Evolutionary conservation across 2,113 vertebrate genomes (phyloP).

Genomic region (Lophotis ruficrista): DNA sequence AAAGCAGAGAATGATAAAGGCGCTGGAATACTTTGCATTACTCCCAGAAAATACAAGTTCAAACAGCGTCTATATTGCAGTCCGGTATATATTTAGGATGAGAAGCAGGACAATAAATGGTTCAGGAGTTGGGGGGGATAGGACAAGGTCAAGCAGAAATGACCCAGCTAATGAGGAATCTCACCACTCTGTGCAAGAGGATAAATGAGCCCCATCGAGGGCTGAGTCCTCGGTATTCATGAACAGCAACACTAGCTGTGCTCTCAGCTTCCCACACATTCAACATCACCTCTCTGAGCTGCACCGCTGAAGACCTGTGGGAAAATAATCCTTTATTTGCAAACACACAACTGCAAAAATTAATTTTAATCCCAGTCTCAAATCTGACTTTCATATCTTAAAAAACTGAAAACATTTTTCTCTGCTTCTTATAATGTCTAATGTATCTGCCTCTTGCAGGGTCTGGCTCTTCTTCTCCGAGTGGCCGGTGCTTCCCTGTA

Average conservation of each 20-base stretch:
- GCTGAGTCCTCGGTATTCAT: not conserved
- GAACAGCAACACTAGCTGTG: not conserved
- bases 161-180: not conserved
- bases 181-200: not conserved
- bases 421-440: not conserved
- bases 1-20: not conserved
- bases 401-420: not conserved
- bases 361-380: not conserved
- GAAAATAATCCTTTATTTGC: not conserved
- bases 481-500: not conserved
- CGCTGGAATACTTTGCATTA: not conserved
- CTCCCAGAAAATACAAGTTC: conserved; percentile 14
- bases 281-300: not conserved
- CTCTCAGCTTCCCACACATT: not conserved
- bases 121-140: not conserved
- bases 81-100: not conserved
- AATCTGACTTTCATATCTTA: not conserved
- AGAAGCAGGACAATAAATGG: not conserved
- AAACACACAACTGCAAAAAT: not conserved
- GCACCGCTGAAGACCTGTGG: not conserved
- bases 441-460: not conserved
- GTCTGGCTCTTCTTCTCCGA: not conserved
- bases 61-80: conserved; percentile 4
- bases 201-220: not conserved
- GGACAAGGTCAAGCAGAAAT: not conserved